Base-by-base conservation (phyloP, 35 echinoderm and acorn worm genomes). In the Ptychodera flava region DNA sequence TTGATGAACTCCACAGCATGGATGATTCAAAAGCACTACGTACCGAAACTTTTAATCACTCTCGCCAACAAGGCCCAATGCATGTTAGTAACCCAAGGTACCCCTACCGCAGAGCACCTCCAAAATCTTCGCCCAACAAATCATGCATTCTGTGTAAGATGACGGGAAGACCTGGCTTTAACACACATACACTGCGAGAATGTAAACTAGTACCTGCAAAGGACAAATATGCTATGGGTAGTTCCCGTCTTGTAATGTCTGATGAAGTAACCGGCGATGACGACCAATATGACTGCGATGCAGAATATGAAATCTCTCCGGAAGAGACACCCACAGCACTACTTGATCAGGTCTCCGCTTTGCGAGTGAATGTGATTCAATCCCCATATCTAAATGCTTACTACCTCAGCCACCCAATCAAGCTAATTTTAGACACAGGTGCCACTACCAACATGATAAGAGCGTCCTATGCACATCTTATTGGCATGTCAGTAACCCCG, bases 321-420 rank as follows among this genome's bases (percentile, higher is more conserved):
- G 78, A 79, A 28, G 78, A 81, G 33, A 32, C n/a, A 81, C 80
- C 80, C 28, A 81, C 31, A 31, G 30, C 2, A 31, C 80, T 81
- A 0, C 16, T 81, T 28, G 80, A 81, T 34, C 80, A 31, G 35
- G 1, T 12, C n/a, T 0, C 30, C 2, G 80, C 31, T 12, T 34
- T 16, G 31, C 80, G 80, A 14, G 80, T 81, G 31, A 81, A 81
- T 16, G 80, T 81, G 15, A 81, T 81, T 28, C 80, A 81, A 81
- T 81, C 80, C 14, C 80, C 80, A 81, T 81, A 34, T 28, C 80
- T 81, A 12, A 81, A 81, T 28, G 31, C 80, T 15, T 81, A 81
- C 80, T 81, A 81, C 28, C 28, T 16, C 2, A 31, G 35, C 0
- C 31, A 32, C 80, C 80, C 80, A 15, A 34, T 81, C 16, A 81